phyloP scores from a whole-genome alignment of 2,888 invertebrate genomes.

The Chrysodeixis includens region DNA sequence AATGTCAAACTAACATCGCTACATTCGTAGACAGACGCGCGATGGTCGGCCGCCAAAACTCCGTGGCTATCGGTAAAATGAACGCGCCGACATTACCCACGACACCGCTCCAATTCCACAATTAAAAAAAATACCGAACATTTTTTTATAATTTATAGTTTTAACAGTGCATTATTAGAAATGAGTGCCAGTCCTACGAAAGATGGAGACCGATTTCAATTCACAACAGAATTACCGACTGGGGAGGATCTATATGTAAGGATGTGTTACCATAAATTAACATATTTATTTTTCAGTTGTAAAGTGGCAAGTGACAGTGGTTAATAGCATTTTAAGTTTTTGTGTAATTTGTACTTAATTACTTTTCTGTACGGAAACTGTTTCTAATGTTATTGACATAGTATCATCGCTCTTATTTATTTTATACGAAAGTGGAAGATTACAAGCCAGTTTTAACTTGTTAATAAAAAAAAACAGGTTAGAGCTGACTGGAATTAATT shows the following conservation, averaged over 20 bases:
- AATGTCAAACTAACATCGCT: constrained; percentile 66
- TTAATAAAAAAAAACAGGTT: not conserved
- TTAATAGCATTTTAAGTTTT: not conserved
- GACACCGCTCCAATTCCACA: constrained; percentile 38
- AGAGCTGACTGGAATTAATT: too few relatives aligned
- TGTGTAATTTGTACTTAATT: not conserved
- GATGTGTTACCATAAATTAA: constrained; percentile 26
- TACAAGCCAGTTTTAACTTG: not conserved
- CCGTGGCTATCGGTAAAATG: constrained; percentile 66
- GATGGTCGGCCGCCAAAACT: constrained; percentile 57
- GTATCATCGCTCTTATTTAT: not conserved
- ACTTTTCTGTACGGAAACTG: not conserved
- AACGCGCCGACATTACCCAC: constrained; percentile 56
- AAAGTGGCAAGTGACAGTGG: constrained; percentile 25
- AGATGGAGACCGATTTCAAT: constrained; percentile 34
- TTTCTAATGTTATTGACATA: not conserved
- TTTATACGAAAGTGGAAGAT: not conserved
- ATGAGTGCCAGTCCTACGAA: constrained; percentile 34
- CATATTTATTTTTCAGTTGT: not conserved
- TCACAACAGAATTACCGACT: constrained; percentile 27
- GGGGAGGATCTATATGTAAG: constrained; percentile 37
- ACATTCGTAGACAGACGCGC: constrained; percentile 66
- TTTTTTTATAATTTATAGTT: constrained; percentile 29
- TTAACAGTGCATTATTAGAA: constrained; percentile 37
- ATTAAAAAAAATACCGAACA: constrained; percentile 35